Evolutionary conservation across 2,113 vertebrate species (phyloP), one percentile per base, ranked within the genome.

Genomic region (Scopus umbretta): DNA sequence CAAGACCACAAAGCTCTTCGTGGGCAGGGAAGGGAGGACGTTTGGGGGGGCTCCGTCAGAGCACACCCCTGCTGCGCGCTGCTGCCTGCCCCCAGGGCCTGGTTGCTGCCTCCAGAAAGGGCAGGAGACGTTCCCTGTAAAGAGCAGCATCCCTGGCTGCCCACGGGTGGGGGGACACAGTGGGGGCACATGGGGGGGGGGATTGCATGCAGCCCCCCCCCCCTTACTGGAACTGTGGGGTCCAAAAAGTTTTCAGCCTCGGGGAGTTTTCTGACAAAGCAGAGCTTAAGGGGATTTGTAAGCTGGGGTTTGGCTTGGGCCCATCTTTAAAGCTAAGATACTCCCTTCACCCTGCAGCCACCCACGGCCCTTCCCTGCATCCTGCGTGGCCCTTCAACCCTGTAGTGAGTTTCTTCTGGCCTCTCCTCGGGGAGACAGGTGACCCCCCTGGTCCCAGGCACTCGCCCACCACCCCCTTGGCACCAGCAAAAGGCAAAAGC

Each of bases 1-100:
- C 66, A 7, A 56, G 26, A 16, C 19, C 0, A 1, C 11, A 7
- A 13, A 38, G 13, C 40, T 17, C 45, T 61, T 34, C 3, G 0
- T 5, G 15, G 43, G 11, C n/a, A 56, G 47, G 30, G n/a, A n/a
- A 9, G 6, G n/a, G 38, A 34, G 22, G 16, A 10, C 2, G 11
- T 13, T 14, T n/a, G 16, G n/a, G 29, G 30, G 16, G 5, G 12
- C 7, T 13, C 21, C 16, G 3, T 27, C 16, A 19, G 10, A 13
- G 13, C 10, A 10, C 13, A 10, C 42, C 56, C 32, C 9, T 45
- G 45, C 40, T 3, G 7, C 2, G 30, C 21, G 36, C 32, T 5
- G 10, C 68, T 26, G 32, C 45, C 36, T 9, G 43, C 36, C 36
- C 47, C 49, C 76, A 8, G 21, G 5, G 6, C 11, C 7, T 4